Conservation (phyloP, 2,113 vertebrate species). For the Ranitomeya imitator region DNA sequence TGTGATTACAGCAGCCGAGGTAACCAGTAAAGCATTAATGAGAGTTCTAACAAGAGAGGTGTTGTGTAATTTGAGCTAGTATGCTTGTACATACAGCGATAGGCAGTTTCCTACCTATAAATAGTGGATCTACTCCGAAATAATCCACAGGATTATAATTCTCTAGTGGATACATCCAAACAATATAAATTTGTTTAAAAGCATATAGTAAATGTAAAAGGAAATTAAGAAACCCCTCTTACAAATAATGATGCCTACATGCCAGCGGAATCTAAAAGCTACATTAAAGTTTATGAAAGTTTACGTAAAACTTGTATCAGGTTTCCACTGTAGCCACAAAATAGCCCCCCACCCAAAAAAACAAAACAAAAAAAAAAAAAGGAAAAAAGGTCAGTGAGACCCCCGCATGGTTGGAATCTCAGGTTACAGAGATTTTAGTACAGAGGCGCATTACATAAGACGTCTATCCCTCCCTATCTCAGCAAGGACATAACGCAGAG, state of each 20-base stretch:
- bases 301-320: background rate
- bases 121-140: too few species aligned
- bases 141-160: too few species aligned
- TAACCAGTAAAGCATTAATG: too few species aligned
- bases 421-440: constrained; percentile 48
- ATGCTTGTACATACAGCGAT: too few species aligned
- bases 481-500: constrained; percentile 51
- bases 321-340: background rate
- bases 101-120: too few species aligned
- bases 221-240: background rate
- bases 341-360: background rate
- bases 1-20: too few species aligned
- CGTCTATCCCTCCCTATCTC: constrained; percentile 55
- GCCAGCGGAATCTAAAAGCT: background rate
- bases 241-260: background rate
- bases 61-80: too few species aligned
- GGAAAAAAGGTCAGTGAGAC: constrained; percentile 16
- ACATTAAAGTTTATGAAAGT: background rate
- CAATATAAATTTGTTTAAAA: background rate
- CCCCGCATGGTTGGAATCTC: constrained; percentile 27
- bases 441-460: constrained; percentile 51
- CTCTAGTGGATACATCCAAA: too few species aligned
- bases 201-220: background rate
- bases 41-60: too few species aligned
- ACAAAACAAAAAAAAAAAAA: background rate